These are phyloP conservation scores for Eonycteris spelaea DNA, from an alignment of 2,113 vertebrate species.

Conservation along the genomic window DNA sequence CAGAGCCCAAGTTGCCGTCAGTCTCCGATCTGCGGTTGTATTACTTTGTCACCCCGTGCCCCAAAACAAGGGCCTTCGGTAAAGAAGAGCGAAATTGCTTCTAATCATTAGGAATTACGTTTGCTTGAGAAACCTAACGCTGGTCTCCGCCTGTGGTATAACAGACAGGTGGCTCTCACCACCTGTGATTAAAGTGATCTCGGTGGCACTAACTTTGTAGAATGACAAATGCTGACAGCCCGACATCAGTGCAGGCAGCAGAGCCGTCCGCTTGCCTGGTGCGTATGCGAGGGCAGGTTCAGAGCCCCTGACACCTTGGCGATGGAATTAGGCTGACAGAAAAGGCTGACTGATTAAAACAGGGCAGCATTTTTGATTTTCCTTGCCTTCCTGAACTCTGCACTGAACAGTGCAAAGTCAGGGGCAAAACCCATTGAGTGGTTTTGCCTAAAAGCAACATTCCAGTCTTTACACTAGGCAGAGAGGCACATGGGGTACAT, in stretches of 20 bases:
- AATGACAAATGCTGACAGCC: constrained; percentile 86
- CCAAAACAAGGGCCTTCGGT: constrained; percentile 49
- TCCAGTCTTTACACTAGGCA: background rate
- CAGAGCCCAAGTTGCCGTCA: background rate
- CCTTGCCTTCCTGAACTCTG: background rate
- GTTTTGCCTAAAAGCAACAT: background rate
- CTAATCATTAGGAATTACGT: constrained; percentile 74
- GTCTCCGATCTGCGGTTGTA: constrained; percentile 48
- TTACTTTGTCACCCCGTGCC: background rate
- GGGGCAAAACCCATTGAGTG: background rate
- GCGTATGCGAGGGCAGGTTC: constrained; percentile 59
- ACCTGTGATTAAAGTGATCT: constrained; percentile 88
- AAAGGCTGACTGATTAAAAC: constrained; percentile 61
- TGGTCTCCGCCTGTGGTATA: constrained; percentile 78
- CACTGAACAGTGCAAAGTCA: background rate
- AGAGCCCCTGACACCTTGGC: constrained; percentile 59
- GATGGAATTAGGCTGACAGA: constrained; percentile 71
- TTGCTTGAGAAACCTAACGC: constrained; percentile 76
- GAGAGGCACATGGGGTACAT: background rate
- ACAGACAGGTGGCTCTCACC: constrained; percentile 79
- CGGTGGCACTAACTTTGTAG: constrained; percentile 85
- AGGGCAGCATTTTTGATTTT: constrained; percentile 30
- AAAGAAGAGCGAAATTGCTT: constrained; percentile 74
- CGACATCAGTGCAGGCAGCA: constrained; percentile 45
- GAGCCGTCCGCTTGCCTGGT: constrained; percentile 62